Percentiles rank a stretch among this genome's conserved stretches.
These are phyloP conservation scores for Drosophila kokeensis DNA, from an alignment of 2,888 invertebrate genomes.

Conservation along the genomic window DNA sequence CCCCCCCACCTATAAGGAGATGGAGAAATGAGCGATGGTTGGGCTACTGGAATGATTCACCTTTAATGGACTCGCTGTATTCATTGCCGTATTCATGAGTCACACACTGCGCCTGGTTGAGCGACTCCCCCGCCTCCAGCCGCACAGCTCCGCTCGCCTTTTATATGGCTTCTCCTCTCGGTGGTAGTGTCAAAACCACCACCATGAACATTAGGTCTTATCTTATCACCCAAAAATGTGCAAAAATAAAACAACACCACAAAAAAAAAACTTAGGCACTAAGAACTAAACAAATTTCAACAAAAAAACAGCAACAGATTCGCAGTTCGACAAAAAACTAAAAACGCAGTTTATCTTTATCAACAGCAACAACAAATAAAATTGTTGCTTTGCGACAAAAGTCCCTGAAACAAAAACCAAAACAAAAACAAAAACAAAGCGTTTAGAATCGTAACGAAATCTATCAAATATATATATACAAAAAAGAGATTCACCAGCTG, in stretches of 20 bases:
- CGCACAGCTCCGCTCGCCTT: background rate
- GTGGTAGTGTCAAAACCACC: slow-evolving; percentile 10
- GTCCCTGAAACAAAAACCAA: background rate
- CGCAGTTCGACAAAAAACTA: slow-evolving; percentile 26
- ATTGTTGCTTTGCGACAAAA: slow-evolving; percentile 34
- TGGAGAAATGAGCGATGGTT: slow-evolving; percentile 7
- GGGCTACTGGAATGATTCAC: slow-evolving; percentile 46
- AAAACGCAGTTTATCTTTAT: slow-evolving; percentile 54
- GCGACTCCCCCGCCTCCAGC: background rate
- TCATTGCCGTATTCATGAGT: slow-evolving; percentile 31
- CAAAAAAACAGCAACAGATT: slow-evolving; percentile 39
- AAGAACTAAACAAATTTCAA: slow-evolving; percentile 33
- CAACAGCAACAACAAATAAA: slow-evolving; percentile 30
- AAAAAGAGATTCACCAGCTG: background rate
- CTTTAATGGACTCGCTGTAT: slow-evolving; percentile 45
- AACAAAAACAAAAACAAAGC: background rate
- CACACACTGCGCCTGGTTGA: slow-evolving; percentile 25
- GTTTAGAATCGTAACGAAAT: slow-evolving; percentile 6
- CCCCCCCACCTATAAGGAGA: background rate
- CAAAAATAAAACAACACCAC: slow-evolving; percentile 22
- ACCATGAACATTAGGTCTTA: slow-evolving; percentile 26
- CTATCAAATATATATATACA: background rate
- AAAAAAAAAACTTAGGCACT: background rate
- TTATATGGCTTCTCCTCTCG: slow-evolving; percentile 45
- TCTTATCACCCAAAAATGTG: slow-evolving; percentile 52